phyloP scores from a whole-genome alignment of 2,888 invertebrate genomes.

The Acheta domesticus region DNA sequence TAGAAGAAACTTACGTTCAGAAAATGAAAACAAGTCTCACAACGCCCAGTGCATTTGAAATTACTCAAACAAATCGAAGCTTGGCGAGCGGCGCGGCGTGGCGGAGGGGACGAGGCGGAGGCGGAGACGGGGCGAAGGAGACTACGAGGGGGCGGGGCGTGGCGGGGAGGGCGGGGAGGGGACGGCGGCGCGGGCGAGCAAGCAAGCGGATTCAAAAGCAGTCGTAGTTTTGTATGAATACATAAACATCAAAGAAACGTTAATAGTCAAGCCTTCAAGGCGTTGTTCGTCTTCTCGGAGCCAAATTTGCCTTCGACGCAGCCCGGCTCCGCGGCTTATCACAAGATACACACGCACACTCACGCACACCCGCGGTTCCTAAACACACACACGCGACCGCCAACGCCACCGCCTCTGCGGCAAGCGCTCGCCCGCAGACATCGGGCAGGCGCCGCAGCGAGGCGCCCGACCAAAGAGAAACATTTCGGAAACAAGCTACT shows the following conservation, averaged over 20 bases:
- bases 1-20: neutral
- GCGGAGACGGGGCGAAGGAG: neutral
- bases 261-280: slow-evolving; percentile 58
- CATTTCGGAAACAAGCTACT: slow-evolving; percentile 2
- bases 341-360: neutral
- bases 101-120: neutral
- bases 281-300: slow-evolving; percentile 55
- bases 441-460: neutral
- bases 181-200: neutral
- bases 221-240: slow-evolving; percentile 5
- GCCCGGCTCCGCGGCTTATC: neutral
- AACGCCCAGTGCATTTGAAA: slow-evolving; percentile 2
- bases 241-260: slow-evolving; percentile 41
- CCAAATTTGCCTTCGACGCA: slow-evolving; percentile 46
- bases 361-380: neutral
- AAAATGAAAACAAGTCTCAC: slow-evolving; percentile 18
- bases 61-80: slow-evolving; percentile 18
- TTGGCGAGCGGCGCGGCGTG: neutral
- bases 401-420: neutral
- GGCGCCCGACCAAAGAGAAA: neutral
- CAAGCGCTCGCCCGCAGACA: neutral
- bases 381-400: neutral
- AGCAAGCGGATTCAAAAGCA: slow-evolving; percentile 5
- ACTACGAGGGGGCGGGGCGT: neutral
- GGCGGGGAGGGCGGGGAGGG: neutral